These are phyloP conservation scores for Pachypsylla venusta DNA, from an alignment of 1,140 invertebrate genomes.

Conservation along the genomic window DNA sequence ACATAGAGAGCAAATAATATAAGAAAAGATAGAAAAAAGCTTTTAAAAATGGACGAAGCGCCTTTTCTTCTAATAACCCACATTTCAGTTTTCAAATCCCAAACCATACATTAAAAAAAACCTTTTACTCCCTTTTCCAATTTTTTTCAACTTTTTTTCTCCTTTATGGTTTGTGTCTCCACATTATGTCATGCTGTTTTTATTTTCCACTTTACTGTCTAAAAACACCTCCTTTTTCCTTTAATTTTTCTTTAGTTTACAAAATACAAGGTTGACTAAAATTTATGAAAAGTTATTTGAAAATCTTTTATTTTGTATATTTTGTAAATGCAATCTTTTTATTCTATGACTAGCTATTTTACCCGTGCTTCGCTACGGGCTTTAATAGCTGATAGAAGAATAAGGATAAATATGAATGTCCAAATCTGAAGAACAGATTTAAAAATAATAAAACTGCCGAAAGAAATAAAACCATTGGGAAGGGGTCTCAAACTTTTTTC, in stretches of 20 bases:
- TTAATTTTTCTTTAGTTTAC: not conserved
- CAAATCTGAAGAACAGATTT: too few relatives aligned
- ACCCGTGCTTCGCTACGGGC: too few relatives aligned
- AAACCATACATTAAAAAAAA: constrained; percentile 15
- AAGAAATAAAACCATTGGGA: too few relatives aligned
- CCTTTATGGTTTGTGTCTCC: constrained; percentile 6
- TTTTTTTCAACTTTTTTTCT: constrained; percentile 11
- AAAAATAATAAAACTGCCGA: too few relatives aligned
- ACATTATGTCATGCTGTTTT: constrained; percentile 12
- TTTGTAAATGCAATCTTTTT: too few relatives aligned
- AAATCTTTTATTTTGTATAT: too few relatives aligned
- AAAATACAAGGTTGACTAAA: too few relatives aligned
- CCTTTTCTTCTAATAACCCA: constrained; percentile 8
- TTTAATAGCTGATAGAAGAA: too few relatives aligned
- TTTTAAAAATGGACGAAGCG: constrained; percentile 4
- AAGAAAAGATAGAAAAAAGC: constrained; percentile 8
- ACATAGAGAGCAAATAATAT: not conserved
- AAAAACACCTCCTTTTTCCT: constrained; percentile 5
- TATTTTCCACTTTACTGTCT: constrained; percentile 11
- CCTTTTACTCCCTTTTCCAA: constrained; percentile 15
- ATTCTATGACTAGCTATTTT: too few relatives aligned
- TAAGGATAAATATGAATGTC: too few relatives aligned
- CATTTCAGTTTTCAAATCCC: constrained; percentile 11
- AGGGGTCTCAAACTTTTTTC: too few relatives aligned
- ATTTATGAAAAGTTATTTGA: too few relatives aligned